Percentiles rank a stretch among this genome's conserved stretches.
Conservation (phyloP, 2,797 vertebrate species). For the Chromis chromis region DNA sequence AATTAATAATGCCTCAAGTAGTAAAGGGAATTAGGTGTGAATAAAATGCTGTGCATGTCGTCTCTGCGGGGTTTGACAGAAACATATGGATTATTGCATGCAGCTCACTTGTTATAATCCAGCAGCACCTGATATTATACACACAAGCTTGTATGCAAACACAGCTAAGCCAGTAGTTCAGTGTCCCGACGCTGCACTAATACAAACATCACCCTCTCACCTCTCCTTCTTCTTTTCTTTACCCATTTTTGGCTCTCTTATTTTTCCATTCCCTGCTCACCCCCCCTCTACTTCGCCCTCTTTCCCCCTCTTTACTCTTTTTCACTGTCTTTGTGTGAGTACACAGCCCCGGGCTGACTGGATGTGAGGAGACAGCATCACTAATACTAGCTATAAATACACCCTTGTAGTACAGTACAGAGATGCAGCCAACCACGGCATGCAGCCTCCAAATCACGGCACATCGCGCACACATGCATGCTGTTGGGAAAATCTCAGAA, state of each 20-base stretch:
- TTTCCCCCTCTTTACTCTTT: slow-evolving; percentile 60
- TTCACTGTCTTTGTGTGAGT: slow-evolving; percentile 61
- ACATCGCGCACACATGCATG: slow-evolving; percentile 27
- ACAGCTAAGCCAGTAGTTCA: neutral
- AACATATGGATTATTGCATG: slow-evolving; percentile 4
- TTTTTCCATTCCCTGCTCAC: neutral
- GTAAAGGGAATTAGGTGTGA: too few relatives aligned
- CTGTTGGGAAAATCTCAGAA: slow-evolving; percentile 17
- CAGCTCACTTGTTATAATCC: slow-evolving; percentile 16
- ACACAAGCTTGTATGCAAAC: slow-evolving; percentile 38
- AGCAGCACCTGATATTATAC: slow-evolving; percentile 11
- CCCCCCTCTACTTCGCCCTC: neutral
- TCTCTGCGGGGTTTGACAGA: neutral
- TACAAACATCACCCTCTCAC: slow-evolving; percentile 43
- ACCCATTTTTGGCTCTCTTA: neutral
- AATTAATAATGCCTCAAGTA: too few relatives aligned
- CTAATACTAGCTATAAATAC: slow-evolving; percentile 84
- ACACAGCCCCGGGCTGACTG: slow-evolving; percentile 77
- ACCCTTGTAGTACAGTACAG: slow-evolving; percentile 76
- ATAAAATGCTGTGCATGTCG: neutral
- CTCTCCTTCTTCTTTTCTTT: neutral
- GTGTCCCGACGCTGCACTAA: slow-evolving; percentile 4
- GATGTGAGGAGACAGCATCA: slow-evolving; percentile 81
- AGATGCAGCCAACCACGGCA: slow-evolving; percentile 53
- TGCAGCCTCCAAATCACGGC: slow-evolving; percentile 51